Base-by-base conservation (phyloP, 2,888 invertebrate genomes). In the Microchrysa polita region DNA sequence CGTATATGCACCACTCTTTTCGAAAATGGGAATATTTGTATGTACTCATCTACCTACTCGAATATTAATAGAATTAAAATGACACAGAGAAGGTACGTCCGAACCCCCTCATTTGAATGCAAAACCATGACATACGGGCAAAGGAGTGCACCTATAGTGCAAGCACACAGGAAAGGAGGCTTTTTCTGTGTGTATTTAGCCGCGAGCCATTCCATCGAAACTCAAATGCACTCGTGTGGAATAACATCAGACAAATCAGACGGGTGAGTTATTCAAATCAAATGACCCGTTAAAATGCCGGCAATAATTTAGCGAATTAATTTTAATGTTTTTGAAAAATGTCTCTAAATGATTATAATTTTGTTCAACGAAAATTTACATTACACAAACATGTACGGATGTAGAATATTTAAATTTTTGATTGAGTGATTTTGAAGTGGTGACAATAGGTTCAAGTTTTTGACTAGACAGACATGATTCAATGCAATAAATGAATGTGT, bases 301-400 rank as follows among this genome's bases (percentile, higher is more conserved):
- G 73, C 60, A 59, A 73, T 73, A 73, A 69, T 69, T 73, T 40
- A 73, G 40, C 69, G 67, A 73, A 69, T 73, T 73, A 73, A 67
- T 53, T 42, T 57, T 22, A 57, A 73, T 20, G 23, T 7, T 60
- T 72, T 72, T 61, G 14, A 48, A 72, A 44, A 52, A n/a, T 48
- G 48, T 34, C 7, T 34, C 27, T 34, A 7, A 2, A 34, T 34
- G 27, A 34, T 34, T 5, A 34, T 2, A 2, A 34, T 34, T 34
- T 34, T n/a, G 27, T 34, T 34, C 7, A 7, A 5, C 27, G 7
- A 34, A 34, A 7, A 34, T 34, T 34, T 34, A 34, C 27, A 7
- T 34, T 34, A 34, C 7, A 34, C 27, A 34, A 34, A 34, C 7
- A 7, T n/a, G n/a, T n/a, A n/a, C n/a, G n/a, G n/a, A n/a, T n/a